Evolutionary conservation across 2,888 invertebrate genomes (phyloP).

Genomic region (Amphipyra tragopoginis): DNA sequence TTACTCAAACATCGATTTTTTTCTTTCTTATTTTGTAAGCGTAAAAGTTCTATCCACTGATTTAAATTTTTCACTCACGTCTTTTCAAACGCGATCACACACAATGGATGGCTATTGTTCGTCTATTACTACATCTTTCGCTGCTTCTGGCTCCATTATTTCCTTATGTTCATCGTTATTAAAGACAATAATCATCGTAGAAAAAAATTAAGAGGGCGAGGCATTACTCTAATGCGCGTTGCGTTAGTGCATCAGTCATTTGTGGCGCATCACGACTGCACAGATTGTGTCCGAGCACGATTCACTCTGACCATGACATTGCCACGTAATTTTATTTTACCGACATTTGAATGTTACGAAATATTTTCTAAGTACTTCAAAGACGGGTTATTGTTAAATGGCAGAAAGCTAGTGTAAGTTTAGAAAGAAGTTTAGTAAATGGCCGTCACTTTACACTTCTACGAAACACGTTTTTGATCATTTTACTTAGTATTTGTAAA

Average conservation of each 20-base stretch:
- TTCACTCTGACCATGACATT: conserved; percentile 84
- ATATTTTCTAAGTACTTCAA: conserved; percentile 31
- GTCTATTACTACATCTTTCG: conserved; percentile 63
- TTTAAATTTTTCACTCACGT: conserved; percentile 45
- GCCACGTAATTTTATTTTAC: conserved; percentile 77
- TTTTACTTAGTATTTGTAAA: background rate
- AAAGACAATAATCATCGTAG: conserved; percentile 78
- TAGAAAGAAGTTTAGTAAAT: conserved; percentile 5
- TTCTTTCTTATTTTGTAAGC: conserved; percentile 15
- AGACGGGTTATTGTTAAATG: conserved; percentile 31
- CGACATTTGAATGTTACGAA: conserved; percentile 54
- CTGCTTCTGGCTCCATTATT: conserved; percentile 64
- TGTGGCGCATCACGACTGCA: conserved; percentile 80
- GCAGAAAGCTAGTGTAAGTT: conserved; percentile 15
- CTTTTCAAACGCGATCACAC: conserved; percentile 48
- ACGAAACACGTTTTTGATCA: conserved; percentile 21
- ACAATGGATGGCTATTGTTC: conserved; percentile 50
- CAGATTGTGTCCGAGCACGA: conserved; percentile 72
- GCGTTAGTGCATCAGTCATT: conserved; percentile 78
- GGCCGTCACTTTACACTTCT: conserved; percentile 1
- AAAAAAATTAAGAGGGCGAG: conserved; percentile 71
- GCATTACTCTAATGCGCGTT: conserved; percentile 80
- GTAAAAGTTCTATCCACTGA: conserved; percentile 33
- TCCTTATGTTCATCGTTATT: conserved; percentile 74
- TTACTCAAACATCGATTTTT: conserved; percentile 43